Evolutionary conservation across 1,140 invertebrate species (phyloP).

Genomic region (Glossosoma conforme): DNA sequence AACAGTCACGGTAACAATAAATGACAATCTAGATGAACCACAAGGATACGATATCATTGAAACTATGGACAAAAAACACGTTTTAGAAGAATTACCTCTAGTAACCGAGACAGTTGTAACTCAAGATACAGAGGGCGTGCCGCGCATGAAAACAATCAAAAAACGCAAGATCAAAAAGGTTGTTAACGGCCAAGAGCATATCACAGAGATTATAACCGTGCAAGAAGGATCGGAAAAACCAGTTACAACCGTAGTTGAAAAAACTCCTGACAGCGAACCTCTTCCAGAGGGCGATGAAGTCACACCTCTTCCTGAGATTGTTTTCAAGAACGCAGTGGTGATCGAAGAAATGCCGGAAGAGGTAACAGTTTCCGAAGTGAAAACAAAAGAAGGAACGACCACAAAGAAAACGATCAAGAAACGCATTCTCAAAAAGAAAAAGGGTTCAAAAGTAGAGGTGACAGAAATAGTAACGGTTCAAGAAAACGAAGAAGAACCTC

Average conservation of each 20-base stretch:
- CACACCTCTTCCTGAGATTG: too few relatives aligned
- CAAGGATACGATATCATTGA: too few relatives aligned
- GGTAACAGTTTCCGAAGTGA: constrained; percentile 38
- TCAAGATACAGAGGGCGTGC: too few relatives aligned
- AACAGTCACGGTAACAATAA: constrained; percentile 25
- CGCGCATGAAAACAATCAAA: constrained; percentile 33
- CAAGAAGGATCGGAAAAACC: constrained; percentile 38
- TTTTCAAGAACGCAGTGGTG: too few relatives aligned
- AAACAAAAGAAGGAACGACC: constrained; percentile 35
- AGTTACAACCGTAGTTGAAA: constrained; percentile 32
- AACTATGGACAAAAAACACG: too few relatives aligned
- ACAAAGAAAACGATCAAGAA: constrained; percentile 37
- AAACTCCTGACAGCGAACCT: constrained; percentile 24
- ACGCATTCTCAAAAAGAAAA: constrained; percentile 36
- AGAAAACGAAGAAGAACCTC: constrained; percentile 34
- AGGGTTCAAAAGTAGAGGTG: constrained; percentile 36
- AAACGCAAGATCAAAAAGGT: constrained; percentile 34
- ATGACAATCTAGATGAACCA: too few relatives aligned
- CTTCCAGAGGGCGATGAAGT: too few relatives aligned
- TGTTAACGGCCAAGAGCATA: constrained; percentile 37
- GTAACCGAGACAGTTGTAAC: too few relatives aligned
- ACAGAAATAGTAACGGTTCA: constrained; percentile 37
- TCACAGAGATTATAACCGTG: constrained; percentile 42
- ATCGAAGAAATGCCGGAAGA: constrained; percentile 32
- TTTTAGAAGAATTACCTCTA: too few relatives aligned